These are phyloP conservation scores for Eulemur rubriventer DNA, from an alignment of 2,797 vertebrate genomes.

Conservation along the genomic window DNA sequence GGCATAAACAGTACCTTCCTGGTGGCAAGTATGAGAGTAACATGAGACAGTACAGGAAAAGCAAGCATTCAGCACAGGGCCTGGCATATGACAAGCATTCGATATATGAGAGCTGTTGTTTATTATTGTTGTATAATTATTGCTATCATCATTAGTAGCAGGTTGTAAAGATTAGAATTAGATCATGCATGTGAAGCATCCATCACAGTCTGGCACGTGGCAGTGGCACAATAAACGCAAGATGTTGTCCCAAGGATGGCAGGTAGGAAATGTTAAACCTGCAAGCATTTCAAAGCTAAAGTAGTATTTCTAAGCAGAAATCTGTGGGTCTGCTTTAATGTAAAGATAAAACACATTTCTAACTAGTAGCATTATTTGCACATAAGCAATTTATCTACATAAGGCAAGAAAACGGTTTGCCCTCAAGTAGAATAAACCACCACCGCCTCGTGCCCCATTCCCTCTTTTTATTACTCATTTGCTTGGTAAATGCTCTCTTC, in stretches of 20 bases:
- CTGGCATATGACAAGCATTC: not conserved
- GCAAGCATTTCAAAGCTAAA: not conserved
- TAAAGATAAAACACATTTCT: not conserved
- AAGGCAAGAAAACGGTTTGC: not conserved
- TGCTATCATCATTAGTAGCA: not conserved
- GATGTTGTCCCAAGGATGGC: not conserved
- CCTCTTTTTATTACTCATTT: not conserved
- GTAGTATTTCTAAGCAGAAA: not conserved
- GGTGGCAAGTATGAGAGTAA: not conserved
- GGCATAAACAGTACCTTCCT: not conserved
- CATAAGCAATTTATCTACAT: conserved; percentile 1
- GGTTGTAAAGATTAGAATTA: not conserved
- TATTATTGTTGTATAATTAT: not conserved
- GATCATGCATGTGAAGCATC: not conserved
- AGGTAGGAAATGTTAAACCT: not conserved
- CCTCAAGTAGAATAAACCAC: not conserved
- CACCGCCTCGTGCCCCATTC: not conserved
- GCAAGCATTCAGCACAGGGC: not conserved
- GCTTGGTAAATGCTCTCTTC: not conserved
- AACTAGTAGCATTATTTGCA: conserved; percentile 10
- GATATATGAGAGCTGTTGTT: not conserved
- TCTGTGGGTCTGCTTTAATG: not conserved
- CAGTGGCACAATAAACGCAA: not conserved
- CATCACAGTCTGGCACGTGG: not conserved
- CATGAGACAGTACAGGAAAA: not conserved